Base-by-base conservation (phyloP, 30 jellyfish, hydroid and myxozoan genomes). In the Phacellophora camtschatica region DNA sequence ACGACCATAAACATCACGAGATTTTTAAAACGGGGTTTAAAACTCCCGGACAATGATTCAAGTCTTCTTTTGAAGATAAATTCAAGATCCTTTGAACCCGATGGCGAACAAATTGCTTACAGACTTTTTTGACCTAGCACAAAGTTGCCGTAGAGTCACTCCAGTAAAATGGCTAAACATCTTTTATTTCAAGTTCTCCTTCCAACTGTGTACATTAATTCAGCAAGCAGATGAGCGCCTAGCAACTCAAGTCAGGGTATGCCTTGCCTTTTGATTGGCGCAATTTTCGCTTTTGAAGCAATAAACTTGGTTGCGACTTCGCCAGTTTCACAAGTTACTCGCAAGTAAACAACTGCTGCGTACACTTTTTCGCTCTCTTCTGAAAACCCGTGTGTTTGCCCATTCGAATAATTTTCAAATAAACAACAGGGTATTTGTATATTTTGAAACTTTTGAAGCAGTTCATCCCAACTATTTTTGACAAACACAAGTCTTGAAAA, bases 171-270 rank as follows among this genome's bases (percentile, higher is more conserved):
- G n/a, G n/a, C n/a, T n/a, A n/a, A n/a, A n/a, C n/a, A n/a, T n/a
- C n/a, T n/a, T n/a, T n/a, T n/a, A n/a, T n/a, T n/a, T n/a, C n/a
- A n/a, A n/a, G n/a, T n/a, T n/a, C n/a, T n/a, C n/a, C n/a, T n/a
- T n/a, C n/a, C n/a, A n/a, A n/a, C n/a, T n/a, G n/a, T n/a, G n/a
- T n/a, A n/a, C n/a, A n/a, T n/a, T n/a, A n/a, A n/a, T n/a, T n/a
- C n/a, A n/a, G n/a, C n/a, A n/a, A n/a, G n/a, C 72, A 89, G 39
- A 45, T 32, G 19, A 32, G 96, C 90, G 31, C 92, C 92, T 35
- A 89, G 81, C 48, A 81, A 63, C 45, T 89, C 97, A 13, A 82
- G 84, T n/a, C 92, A 68, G 20, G 97, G 92, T 20, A 82, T 83
- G 29, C 87, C 41, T 32, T 69, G 87, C 28, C 20, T 16, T 75